Evolutionary conservation across 2,888 invertebrate species (phyloP), one percentile per base, ranked within the genome.

Genomic region (Nemapogon koenigi): DNA sequence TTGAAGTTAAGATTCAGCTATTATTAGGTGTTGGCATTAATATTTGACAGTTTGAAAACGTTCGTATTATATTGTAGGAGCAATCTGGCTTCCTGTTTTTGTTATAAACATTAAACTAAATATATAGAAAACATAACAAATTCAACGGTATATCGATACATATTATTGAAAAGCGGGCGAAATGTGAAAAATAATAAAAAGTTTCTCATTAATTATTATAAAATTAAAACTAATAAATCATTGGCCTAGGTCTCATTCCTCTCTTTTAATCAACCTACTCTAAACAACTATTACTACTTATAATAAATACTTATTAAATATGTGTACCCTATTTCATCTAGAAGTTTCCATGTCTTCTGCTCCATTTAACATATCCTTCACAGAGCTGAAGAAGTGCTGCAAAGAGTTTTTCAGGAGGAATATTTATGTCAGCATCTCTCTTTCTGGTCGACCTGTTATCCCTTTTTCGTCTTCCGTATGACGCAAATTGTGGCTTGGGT

Each of bases 31-130:
- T 66, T 71, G 75, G 61, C 55, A 56, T 61, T 66, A 71, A 72
- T 75, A 75, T 78, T 76, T 75, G 78, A 76, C 78, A 76, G 75
- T 65, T 78, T 76, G 73, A 78, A 76, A 71, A 78, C 76, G 75
- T 76, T 76, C 70, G 70, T 71, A 72, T 59, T 52, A 57, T 56
- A 55, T 55, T 58, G 59, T 73, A 73, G 49, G 49, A 66, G 76
- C 75, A 71, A 78, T 76, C 65, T 76, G 78, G 76, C 62, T 76
- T 76, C 73, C 76, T 68, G 72, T 53, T 56, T 59, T 61, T 69
- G 56, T 62, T 64, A 59, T 76, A 75, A 76, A 76, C 71, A 76
- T 50, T 33, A 2, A 18, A 33, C 33, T 19, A 16, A n/a, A n/a
- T n/a, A n/a, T 11, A 33, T 19, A 33, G 19, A 33, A 33, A 16